Evolutionary conservation across 2,113 vertebrate species (phyloP).

Genomic region (Rhagologus leucostigma): DNA sequence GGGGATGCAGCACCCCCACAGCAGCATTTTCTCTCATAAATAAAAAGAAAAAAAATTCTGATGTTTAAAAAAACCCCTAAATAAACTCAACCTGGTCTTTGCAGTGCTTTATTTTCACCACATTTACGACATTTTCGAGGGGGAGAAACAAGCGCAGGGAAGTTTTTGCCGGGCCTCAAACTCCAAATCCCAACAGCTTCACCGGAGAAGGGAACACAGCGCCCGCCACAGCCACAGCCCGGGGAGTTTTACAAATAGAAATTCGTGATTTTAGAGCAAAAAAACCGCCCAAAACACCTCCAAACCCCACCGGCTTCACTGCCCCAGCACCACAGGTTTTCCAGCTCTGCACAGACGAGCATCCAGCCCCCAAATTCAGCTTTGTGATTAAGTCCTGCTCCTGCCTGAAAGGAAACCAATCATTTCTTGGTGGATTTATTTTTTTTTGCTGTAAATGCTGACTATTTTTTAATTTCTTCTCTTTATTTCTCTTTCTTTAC

Average conservation of each 20-base stretch:
- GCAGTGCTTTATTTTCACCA: neutral
- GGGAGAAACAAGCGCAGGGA: neutral
- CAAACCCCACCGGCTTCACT: rapidly evolving
- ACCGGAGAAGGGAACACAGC: rapidly evolving
- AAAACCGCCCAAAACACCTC: neutral
- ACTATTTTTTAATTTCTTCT: neutral
- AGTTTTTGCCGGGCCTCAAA: neutral
- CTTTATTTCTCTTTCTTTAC: neutral
- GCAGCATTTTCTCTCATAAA: neutral
- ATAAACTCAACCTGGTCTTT: neutral
- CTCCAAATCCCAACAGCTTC: rapidly evolving
- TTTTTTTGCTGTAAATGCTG: neutral
- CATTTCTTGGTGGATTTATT: rapidly evolving
- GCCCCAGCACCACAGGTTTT: neutral
- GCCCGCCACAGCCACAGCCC: rapidly evolving
- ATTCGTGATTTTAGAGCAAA: neutral
- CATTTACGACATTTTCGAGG: neutral
- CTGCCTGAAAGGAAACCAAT: neutral
- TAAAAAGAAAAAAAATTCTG: neutral
- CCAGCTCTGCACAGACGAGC: neutral
- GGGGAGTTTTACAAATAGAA: neutral
- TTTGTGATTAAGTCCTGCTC: neutral
- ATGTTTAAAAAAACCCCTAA: neutral
- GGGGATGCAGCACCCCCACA: neutral
- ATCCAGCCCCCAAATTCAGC: neutral